Conservation (phyloP, 2,888 invertebrate genomes). For the Drosophila incognita region DNA sequence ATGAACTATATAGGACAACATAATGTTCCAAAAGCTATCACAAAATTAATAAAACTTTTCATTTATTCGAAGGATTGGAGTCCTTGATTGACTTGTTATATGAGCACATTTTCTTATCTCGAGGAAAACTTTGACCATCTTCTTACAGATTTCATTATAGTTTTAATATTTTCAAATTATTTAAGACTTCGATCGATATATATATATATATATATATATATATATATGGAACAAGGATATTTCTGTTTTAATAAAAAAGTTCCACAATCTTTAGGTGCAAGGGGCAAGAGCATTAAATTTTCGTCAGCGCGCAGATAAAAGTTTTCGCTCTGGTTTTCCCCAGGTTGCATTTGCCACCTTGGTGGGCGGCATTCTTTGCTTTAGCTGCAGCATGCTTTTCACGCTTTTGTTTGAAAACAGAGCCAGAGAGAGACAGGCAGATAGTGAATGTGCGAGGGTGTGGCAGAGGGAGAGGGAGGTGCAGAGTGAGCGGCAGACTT, state of each 20-base stretch:
- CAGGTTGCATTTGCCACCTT: slow-evolving; percentile 8
- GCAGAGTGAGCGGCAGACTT: background rate
- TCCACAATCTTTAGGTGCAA: background rate
- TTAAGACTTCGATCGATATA: background rate
- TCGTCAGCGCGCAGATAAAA: slow-evolving; percentile 3
- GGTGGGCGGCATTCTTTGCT: slow-evolving; percentile 33
- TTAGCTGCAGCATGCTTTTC: slow-evolving; percentile 41
- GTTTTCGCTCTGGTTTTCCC: background rate
- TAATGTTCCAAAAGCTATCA: background rate
- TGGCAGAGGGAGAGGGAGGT: background rate
- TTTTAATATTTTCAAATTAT: background rate
- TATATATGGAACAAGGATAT: background rate
- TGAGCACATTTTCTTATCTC: background rate
- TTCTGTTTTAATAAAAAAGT: background rate
- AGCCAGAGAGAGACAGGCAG: background rate
- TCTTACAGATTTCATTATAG: background rate
- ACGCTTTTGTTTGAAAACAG: slow-evolving; percentile 60
- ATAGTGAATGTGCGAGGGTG: background rate
- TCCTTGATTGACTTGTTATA: background rate
- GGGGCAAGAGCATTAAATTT: slow-evolving; percentile 14
- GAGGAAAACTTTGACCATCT: background rate
- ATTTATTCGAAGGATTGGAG: background rate
- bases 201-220: background rate
- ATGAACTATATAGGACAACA: background rate
- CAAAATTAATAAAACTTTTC: background rate